Evolutionary conservation across 2,797 vertebrate species (phyloP).

Genomic region (Falco concolor): DNA sequence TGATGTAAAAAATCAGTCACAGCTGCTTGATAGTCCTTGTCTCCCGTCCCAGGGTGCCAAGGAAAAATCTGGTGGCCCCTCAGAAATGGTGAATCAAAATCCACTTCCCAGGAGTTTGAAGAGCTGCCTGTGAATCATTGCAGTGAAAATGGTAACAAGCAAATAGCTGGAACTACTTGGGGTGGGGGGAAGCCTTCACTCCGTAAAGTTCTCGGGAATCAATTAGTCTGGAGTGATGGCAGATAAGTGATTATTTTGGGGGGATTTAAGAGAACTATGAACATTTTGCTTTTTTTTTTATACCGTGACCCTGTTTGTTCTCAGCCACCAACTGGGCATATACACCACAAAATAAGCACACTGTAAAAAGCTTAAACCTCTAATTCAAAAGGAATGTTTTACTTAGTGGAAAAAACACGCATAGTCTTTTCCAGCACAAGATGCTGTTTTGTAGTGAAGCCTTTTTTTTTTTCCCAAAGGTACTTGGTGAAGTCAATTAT

Average conservation of each 20-base stretch:
- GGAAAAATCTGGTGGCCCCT: neutral
- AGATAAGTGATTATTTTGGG: neutral
- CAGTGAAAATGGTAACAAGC: neutral
- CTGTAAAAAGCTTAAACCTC: neutral
- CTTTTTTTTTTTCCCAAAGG: neutral
- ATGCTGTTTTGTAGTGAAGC: neutral
- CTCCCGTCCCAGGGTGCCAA: neutral
- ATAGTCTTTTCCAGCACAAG: neutral
- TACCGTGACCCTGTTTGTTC: neutral
- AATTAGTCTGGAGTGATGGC: neutral
- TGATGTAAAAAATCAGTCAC: neutral
- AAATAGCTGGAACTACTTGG: neutral
- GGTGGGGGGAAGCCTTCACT: neutral
- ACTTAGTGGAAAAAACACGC: neutral
- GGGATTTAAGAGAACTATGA: neutral
- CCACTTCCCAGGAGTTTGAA: neutral
- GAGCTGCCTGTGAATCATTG: neutral
- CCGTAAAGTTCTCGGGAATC: neutral
- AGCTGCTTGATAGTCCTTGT: neutral
- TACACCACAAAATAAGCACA: neutral
- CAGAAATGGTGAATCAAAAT: neutral
- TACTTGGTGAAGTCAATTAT: conserved; percentile 22
- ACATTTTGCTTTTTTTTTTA: neutral
- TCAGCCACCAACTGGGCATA: neutral
- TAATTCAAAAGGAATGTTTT: neutral